Percentiles rank a stretch among this genome's conserved stretches.
Conservation (phyloP, 2,797 vertebrate species). For the Rhincodon typus region DNA sequence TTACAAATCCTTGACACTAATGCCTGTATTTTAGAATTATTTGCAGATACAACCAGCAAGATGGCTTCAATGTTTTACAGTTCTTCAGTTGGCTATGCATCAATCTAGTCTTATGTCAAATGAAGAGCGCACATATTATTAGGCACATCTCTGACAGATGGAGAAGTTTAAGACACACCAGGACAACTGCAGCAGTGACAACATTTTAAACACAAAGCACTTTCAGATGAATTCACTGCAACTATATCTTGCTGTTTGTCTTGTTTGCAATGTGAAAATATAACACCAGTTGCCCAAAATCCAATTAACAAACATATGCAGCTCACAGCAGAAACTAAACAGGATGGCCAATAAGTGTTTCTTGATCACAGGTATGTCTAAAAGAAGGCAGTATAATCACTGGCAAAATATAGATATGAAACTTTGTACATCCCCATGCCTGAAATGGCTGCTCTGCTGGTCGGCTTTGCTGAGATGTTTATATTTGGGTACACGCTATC, state of each 20-base stretch:
- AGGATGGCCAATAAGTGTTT: background rate
- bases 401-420: background rate
- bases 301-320: background rate
- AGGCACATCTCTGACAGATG: background rate
- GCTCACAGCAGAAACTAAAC: background rate
- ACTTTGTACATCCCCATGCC: background rate
- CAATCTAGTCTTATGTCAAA: background rate
- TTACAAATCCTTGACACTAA: background rate
- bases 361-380: background rate
- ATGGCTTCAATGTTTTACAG: background rate
- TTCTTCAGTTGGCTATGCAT: background rate
- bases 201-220: background rate
- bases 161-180: conserved; percentile 2
- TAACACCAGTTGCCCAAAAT: background rate
- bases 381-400: background rate
- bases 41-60: background rate
- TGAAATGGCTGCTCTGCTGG: background rate
- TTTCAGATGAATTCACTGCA: background rate
- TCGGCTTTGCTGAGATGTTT: background rate
- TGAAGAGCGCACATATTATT: background rate
- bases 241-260: background rate
- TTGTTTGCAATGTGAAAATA: background rate
- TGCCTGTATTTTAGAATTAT: background rate
- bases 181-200: background rate
- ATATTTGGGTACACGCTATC: background rate